These are phyloP conservation scores for Ceriagrion tenellum DNA, from an alignment of 2,888 invertebrate species.

Conservation along the genomic window DNA sequence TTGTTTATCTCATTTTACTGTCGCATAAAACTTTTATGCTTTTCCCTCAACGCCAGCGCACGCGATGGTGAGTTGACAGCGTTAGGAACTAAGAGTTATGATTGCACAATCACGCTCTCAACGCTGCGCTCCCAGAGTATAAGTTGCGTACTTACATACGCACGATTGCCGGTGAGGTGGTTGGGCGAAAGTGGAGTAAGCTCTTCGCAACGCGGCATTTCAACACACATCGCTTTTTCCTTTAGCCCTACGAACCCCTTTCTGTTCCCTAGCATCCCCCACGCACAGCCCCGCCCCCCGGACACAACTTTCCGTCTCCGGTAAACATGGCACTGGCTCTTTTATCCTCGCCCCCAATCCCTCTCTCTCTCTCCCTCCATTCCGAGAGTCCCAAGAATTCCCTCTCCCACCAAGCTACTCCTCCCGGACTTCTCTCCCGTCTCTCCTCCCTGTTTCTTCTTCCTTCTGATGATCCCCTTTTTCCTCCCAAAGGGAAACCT, in stretches of 20 bases:
- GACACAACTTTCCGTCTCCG: background rate
- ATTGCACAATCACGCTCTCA: too few relatives aligned
- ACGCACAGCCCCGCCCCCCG: background rate
- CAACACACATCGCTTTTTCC: background rate
- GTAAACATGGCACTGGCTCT: constrained; percentile 27
- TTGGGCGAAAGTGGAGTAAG: too few relatives aligned
- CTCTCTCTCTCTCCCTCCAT: background rate
- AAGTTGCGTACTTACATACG: too few relatives aligned
- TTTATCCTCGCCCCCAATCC: background rate
- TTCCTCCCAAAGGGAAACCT: background rate
- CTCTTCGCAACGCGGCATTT: too few relatives aligned
- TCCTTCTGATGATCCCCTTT: background rate
- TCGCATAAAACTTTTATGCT: too few relatives aligned
- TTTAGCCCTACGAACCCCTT: background rate
- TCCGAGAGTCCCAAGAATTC: background rate
- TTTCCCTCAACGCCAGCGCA: too few relatives aligned
- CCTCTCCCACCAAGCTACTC: background rate
- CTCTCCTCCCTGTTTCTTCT: background rate
- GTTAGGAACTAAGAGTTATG: too few relatives aligned
- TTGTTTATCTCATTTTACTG: too few relatives aligned
- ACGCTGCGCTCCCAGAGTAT: too few relatives aligned
- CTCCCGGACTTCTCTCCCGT: background rate
- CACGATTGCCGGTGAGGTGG: too few relatives aligned
- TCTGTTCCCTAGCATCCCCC: background rate
- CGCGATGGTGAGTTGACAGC: too few relatives aligned